phyloP scores from a whole-genome alignment of 1,140 invertebrate species.

The Drosophila nikananu region DNA sequence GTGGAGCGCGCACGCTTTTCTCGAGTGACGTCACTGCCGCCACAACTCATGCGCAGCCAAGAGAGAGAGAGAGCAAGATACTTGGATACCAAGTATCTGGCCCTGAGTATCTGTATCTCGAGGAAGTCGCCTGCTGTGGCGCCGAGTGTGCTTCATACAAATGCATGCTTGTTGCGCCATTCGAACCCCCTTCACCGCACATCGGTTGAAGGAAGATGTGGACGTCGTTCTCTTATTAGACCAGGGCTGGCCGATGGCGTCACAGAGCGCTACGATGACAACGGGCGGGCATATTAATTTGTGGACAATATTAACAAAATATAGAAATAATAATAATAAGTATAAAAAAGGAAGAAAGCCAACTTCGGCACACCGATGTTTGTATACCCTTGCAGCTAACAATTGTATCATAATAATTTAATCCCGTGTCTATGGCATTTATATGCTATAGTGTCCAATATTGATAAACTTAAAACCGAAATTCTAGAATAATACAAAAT shows the following conservation, averaged over 20 bases:
- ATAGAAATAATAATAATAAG: background rate
- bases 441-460: too few species aligned
- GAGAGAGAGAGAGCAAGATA: constrained; percentile 22
- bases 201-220: background rate
- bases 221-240: constrained; percentile 9
- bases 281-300: background rate
- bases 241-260: constrained; percentile 35
- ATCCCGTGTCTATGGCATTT: too few species aligned
- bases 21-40: constrained; percentile 66
- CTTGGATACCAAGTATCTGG: constrained; percentile 17
- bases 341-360: background rate
- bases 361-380: too few species aligned
- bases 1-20: constrained; percentile 52
- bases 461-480: too few species aligned
- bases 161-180: constrained; percentile 73
- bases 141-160: constrained; percentile 29
- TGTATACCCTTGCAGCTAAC: too few species aligned
- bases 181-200: background rate
- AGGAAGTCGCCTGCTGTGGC: constrained; percentile 41
- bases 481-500: too few species aligned
- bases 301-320: too few species aligned
- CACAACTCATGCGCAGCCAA: constrained; percentile 64
- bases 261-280: constrained; percentile 18
- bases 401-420: too few species aligned
- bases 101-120: constrained; percentile 35